A percentile compares a stretch with the other conserved stretches of the same genome.
These are phyloP conservation scores for Nysson spinosus DNA, from an alignment of 2,888 invertebrate species.

Conservation along the genomic window DNA sequence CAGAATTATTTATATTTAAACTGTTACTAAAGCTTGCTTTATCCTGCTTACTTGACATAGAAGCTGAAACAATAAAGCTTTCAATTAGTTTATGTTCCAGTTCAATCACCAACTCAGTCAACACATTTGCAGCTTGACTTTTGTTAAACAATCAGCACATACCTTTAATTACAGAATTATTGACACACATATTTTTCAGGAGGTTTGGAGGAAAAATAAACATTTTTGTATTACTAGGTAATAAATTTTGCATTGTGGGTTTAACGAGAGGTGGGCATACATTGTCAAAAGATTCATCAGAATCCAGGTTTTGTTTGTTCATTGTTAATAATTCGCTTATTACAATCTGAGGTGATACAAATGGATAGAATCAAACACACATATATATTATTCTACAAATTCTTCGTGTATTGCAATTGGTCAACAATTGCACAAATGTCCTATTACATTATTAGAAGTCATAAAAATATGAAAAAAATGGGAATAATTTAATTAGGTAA, in stretches of 20 bases:
- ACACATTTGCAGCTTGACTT: no score
- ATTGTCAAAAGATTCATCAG: conserved; percentile 9
- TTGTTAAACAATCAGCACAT: conserved; percentile 2
- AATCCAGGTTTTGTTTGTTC: conserved; percentile 20
- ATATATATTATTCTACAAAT: no score
- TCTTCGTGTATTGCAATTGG: no score
- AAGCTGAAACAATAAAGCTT: no score
- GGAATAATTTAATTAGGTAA: conserved; percentile 4
- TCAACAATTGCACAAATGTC: not conserved
- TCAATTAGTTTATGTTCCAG: no score
- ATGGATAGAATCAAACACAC: no score
- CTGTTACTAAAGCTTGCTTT: no score
- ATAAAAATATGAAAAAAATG: not conserved
- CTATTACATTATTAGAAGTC: not conserved
- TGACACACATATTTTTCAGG: conserved; percentile 41
- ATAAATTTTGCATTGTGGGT: not conserved
- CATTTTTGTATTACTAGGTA: conserved; percentile 28
- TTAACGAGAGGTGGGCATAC: conserved; percentile 8
- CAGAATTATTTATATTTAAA: no score
- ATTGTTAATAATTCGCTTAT: no score
- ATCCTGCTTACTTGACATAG: no score
- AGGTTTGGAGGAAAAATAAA: conserved; percentile 45
- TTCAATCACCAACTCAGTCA: no score
- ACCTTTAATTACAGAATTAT: conserved; percentile 22
- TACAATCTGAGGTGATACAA: conserved; percentile 4